These are phyloP conservation scores for Lathamus discolor DNA, from an alignment of 2,113 vertebrate species.

Conservation along the genomic window DNA sequence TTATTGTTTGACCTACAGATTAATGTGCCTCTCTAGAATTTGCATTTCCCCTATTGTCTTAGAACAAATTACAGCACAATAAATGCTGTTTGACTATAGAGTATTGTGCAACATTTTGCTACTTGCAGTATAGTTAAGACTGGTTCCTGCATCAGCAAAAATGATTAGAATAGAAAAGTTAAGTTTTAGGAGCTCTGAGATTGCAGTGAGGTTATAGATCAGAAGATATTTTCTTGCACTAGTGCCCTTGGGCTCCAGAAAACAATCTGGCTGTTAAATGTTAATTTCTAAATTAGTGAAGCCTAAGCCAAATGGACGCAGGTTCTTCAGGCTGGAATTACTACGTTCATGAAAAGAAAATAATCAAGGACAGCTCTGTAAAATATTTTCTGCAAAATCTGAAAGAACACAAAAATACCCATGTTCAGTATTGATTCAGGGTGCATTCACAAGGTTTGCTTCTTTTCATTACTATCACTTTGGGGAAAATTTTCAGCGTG, in stretches of 20 bases:
- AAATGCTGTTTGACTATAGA: conserved; percentile 63
- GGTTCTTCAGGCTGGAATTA: neutral
- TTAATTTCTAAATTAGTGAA: conserved; percentile 66
- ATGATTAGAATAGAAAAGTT: neutral
- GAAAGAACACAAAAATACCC: neutral
- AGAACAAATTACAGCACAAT: conserved; percentile 69
- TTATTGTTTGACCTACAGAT: conserved; percentile 77
- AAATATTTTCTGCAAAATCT: neutral
- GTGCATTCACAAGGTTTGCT: neutral
- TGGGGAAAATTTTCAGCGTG: neutral
- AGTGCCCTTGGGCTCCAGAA: neutral
- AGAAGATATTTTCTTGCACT: conserved; percentile 31
- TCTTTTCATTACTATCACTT: neutral
- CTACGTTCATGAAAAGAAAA: conserved; percentile 1
- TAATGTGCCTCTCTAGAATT: conserved; percentile 75
- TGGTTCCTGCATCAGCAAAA: conserved; percentile 46
- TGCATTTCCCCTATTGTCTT: conserved; percentile 62
- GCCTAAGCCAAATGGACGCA: neutral
- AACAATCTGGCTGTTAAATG: conserved; percentile 53
- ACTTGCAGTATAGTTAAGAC: conserved; percentile 18
- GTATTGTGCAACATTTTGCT: neutral
- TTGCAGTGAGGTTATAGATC: conserved; percentile 15
- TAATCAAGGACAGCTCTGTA: neutral
- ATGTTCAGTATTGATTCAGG: neutral
- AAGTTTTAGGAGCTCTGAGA: conserved; percentile 12